Conservation (phyloP, 2,888 invertebrate species). For the Drosophila falleni region DNA sequence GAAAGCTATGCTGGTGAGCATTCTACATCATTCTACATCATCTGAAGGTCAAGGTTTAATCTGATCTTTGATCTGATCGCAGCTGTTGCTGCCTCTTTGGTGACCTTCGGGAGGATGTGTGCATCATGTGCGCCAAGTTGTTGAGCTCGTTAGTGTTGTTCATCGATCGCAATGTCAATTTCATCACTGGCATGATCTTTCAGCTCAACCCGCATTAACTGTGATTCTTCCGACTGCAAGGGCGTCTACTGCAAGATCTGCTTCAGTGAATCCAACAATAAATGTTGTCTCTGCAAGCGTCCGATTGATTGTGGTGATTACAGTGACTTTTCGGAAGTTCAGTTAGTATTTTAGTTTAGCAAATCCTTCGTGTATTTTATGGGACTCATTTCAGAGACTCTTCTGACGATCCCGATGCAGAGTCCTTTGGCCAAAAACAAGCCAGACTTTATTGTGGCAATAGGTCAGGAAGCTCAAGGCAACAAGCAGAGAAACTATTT, state of each 20-base stretch:
- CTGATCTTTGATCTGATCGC: too few species aligned
- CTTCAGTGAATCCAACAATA: constrained; percentile 89
- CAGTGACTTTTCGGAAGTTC: constrained; percentile 92
- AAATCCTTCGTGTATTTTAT: too few species aligned
- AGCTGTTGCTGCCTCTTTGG: constrained; percentile 28
- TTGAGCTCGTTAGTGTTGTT: constrained; percentile 51
- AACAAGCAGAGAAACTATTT: background rate
- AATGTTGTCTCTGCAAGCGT: constrained; percentile 91
- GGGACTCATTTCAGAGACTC: constrained; percentile 70
- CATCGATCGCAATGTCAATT: constrained; percentile 3
- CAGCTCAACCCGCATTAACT: constrained; percentile 83
- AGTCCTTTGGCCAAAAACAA: constrained; percentile 25
- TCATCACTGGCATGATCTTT: constrained; percentile 20
- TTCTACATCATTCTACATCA: too few species aligned
- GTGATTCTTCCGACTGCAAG: constrained; percentile 88
- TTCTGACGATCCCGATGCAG: constrained; percentile 71
- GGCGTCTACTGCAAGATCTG: constrained; percentile 92
- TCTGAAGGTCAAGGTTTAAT: background rate
- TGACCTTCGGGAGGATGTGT: constrained; percentile 13
- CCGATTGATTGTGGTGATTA: constrained; percentile 92
- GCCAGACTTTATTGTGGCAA: background rate
- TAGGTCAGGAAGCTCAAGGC: background rate
- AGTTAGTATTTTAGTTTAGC: constrained; percentile 86
- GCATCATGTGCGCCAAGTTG: constrained; percentile 47
- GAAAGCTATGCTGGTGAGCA: constrained; percentile 82